Conservation (phyloP, 2,113 vertebrate genomes). For the Ancistrus triradiatus region DNA sequence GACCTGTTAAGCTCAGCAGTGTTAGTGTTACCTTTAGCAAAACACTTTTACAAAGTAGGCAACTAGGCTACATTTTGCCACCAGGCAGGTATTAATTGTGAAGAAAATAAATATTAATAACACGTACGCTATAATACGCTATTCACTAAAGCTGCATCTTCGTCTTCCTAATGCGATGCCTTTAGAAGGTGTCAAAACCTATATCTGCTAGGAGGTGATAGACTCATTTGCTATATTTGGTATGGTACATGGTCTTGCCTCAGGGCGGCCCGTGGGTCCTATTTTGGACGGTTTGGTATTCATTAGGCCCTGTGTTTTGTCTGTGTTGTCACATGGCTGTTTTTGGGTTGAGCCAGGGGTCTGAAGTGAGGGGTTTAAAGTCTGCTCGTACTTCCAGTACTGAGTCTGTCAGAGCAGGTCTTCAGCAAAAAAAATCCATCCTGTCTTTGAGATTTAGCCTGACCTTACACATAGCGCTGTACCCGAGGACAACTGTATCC, state of each 20-base stretch:
- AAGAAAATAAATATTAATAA: too few species aligned
- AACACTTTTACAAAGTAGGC: not conserved
- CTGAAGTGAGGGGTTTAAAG: slow-evolving; percentile 39
- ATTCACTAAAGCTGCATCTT: too few species aligned
- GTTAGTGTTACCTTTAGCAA: not conserved
- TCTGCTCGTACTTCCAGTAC: too few species aligned
- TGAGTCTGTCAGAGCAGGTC: slow-evolving; percentile 38
- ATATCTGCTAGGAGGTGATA: slow-evolving; percentile 10
- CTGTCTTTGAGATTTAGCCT: slow-evolving; percentile 24
- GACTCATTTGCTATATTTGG: slow-evolving; percentile 50
- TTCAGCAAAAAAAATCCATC: slow-evolving; percentile 25
- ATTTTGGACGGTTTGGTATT: slow-evolving; percentile 47
- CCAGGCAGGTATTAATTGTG: too few species aligned
- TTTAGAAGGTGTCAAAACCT: too few species aligned
- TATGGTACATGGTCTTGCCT: slow-evolving; percentile 34
- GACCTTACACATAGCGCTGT: slow-evolving; percentile 6
- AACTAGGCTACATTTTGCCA: too few species aligned
- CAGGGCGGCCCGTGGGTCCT: slow-evolving; percentile 36
- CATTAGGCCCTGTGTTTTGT: slow-evolving; percentile 54
- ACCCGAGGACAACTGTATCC: not conserved
- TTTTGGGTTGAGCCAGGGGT: slow-evolving; percentile 47
- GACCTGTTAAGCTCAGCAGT: not conserved
- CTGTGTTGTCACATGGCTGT: slow-evolving; percentile 51
- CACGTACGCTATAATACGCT: too few species aligned
- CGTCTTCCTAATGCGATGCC: too few species aligned